These are phyloP conservation scores for Epinephelus awoara DNA, from an alignment of 2,797 vertebrate genomes.

Conservation along the genomic window DNA sequence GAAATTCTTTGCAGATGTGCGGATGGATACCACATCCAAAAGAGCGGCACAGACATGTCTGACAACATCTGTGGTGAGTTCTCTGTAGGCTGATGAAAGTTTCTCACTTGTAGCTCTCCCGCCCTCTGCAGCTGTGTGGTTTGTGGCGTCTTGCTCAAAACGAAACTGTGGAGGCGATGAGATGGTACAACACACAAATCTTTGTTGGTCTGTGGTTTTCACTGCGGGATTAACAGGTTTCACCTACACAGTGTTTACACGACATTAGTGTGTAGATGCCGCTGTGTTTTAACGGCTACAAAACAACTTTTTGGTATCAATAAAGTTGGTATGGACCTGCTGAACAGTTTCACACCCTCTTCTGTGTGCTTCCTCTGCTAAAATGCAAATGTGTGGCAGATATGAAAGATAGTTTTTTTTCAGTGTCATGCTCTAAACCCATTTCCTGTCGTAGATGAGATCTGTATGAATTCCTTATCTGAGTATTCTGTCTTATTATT, in stretches of 20 bases:
- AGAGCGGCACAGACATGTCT: slow-evolving; percentile 46
- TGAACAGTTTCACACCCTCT: neutral
- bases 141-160: slow-evolving; percentile 13
- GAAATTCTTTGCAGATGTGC: slow-evolving; percentile 73
- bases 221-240: slow-evolving; percentile 26
- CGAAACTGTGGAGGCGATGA: slow-evolving; percentile 23
- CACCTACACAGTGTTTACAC: neutral
- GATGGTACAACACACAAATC: neutral
- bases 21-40: rapidly evolving
- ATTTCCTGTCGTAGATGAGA: neutral
- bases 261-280: neutral
- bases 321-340: neutral
- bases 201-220: slow-evolving; percentile 50
- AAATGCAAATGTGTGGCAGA: neutral
- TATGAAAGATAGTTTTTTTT: neutral
- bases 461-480: neutral
- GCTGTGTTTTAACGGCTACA: neutral
- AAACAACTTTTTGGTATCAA: neutral
- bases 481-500: neutral
- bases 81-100: neutral
- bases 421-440: neutral
- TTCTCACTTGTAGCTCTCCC: neutral
- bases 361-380: slow-evolving; percentile 1
- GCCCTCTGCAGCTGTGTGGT: slow-evolving; percentile 31
- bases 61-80: slow-evolving; percentile 82